Conservation (phyloP, 2,113 vertebrate genomes). For the Pterocles gutturalis region DNA sequence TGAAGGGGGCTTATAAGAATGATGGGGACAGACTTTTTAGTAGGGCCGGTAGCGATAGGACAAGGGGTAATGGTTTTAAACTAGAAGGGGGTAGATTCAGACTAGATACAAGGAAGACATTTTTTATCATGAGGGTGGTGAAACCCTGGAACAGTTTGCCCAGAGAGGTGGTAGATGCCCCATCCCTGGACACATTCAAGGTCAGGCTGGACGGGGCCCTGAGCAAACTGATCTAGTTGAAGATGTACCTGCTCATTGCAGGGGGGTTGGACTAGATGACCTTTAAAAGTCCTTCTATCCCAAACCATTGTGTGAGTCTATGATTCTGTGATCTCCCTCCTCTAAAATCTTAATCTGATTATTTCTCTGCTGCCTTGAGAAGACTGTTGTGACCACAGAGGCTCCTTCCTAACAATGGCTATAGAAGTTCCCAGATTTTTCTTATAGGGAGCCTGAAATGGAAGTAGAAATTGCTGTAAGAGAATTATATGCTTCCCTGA, state of each 20-base stretch:
- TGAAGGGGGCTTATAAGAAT: neutral
- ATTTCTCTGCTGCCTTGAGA: neutral
- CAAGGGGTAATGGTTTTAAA: neutral
- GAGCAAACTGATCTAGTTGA: neutral
- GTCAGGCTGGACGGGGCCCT: fast-evolving
- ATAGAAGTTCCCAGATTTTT: neutral
- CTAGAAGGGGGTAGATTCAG: neutral
- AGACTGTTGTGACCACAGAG: neutral
- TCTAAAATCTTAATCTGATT: neutral
- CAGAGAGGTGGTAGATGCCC: neutral
- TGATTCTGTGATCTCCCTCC: neutral
- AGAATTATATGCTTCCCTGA: neutral
- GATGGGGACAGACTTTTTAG: neutral
- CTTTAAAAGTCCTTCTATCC: neutral
- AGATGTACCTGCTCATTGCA: neutral
- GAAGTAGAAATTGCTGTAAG: neutral
- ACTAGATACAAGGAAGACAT: neutral
- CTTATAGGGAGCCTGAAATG: neutral
- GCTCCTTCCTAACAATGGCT: neutral
- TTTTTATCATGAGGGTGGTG: neutral
- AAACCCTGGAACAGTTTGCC: neutral
- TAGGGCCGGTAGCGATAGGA: neutral
- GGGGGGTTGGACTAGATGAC: neutral
- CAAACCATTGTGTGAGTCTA: neutral
- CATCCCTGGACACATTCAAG: neutral